These are phyloP conservation scores for Notamacropus eugenii DNA, from an alignment of 2,797 vertebrate species.

Conservation along the genomic window DNA sequence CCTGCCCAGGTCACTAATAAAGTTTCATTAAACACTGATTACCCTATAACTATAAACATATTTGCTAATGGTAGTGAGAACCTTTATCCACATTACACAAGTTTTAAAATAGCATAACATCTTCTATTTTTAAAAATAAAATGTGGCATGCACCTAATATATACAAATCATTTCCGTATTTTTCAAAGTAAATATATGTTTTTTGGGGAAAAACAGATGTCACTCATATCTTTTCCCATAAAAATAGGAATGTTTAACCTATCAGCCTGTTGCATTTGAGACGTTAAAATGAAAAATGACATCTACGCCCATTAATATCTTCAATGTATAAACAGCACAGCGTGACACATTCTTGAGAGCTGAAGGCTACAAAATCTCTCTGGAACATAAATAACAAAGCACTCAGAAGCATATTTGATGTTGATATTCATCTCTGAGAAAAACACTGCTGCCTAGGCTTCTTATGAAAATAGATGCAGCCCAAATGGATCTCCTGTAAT, in stretches of 20 bases:
- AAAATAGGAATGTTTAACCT: constrained; percentile 91
- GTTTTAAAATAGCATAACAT: constrained; percentile 64
- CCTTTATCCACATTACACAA: constrained; percentile 22
- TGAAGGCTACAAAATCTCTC: constrained; percentile 92
- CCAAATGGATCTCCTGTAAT: constrained; percentile 99
- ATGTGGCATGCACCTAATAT: constrained; percentile 55
- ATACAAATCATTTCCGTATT: constrained; percentile 73
- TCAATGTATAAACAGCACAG: constrained; percentile 99
- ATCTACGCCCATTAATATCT: constrained; percentile 96
- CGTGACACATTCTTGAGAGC: constrained; percentile 97
- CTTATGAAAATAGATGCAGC: constrained; percentile 99
- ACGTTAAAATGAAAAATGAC: constrained; percentile 95
- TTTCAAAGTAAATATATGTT: constrained; percentile 80
- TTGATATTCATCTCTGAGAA: constrained; percentile 99
- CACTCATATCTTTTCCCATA: constrained; percentile 83
- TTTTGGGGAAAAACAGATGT: constrained; percentile 84
- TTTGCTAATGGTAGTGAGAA: constrained; percentile 13
- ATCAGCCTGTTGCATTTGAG: constrained; percentile 95
- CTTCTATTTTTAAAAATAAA: constrained; percentile 65
- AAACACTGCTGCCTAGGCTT: constrained; percentile 93
- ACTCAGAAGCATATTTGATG: constrained; percentile 99
- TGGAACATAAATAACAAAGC: constrained; percentile 99
- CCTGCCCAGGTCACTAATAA: constrained; percentile 24
- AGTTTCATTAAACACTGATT: neutral
- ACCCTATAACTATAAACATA: neutral